Percentiles rank a stretch among this genome's conserved stretches.
phyloP scores from a whole-genome alignment of 1,140 invertebrate species.

The Bombyx mandarina region DNA sequence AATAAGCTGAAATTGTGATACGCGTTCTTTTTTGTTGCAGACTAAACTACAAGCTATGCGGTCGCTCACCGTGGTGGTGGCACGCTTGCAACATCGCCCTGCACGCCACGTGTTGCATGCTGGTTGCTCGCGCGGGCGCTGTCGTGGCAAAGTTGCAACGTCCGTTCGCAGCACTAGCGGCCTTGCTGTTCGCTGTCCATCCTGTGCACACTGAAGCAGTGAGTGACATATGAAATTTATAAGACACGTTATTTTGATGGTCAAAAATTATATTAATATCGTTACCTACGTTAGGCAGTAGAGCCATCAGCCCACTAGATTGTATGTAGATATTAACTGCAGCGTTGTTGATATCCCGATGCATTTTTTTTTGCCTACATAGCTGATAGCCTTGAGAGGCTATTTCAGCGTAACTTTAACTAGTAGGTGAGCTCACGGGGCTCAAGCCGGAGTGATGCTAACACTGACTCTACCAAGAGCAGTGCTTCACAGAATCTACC shows the following conservation, averaged over 20 bases:
- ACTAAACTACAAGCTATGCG: slow-evolving; percentile 78
- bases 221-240: slow-evolving; percentile 54
- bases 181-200: slow-evolving; percentile 88
- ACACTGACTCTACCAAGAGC: no score
- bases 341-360: no score
- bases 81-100: slow-evolving; percentile 83
- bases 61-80: slow-evolving; percentile 81
- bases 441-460: no score
- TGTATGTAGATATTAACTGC: no score
- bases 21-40: slow-evolving; percentile 71
- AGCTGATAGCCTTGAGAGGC: no score
- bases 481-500: no score
- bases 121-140: slow-evolving; percentile 80
- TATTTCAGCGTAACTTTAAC: no score
- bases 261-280: neutral
- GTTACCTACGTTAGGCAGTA: neutral
- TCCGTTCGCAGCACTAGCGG: slow-evolving; percentile 78
- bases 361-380: no score
- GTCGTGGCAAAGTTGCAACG: slow-evolving; percentile 76
- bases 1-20: neutral
- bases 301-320: no score
- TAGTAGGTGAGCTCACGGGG: no score
- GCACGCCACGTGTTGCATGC: slow-evolving; percentile 79
- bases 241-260: neutral
- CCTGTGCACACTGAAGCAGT: slow-evolving; percentile 93